Base-by-base conservation (phyloP, 2,888 invertebrate genomes). In the Caenorhabditis imperialis region DNA sequence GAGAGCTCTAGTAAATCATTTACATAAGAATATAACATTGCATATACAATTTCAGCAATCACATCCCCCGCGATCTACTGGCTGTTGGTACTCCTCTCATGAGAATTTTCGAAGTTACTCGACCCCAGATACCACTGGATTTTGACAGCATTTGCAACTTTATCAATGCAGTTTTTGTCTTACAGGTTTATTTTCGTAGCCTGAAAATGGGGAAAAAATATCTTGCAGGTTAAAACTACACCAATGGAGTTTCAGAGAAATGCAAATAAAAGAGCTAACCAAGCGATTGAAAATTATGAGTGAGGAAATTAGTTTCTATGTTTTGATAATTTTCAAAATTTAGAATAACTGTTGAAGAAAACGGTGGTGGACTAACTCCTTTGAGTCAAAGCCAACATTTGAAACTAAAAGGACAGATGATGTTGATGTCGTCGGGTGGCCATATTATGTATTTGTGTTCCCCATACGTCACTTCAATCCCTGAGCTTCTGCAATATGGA, bases 51-150 rank as follows among this genome's bases (percentile, higher is more conserved):
- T 81, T 48, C 55, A 86, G 86, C 47, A 81, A 81, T 38, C 84
- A 85, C 51, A 75, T 86, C 18, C 80, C 83, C 3, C 69, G 72
- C n/a, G 85, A 86, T 45, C 75, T 85, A 10, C 77, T 86, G 1
- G 72, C 79, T 7, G 77, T 78, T 1, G 86, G 86, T 23, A 85
- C 85, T 3, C 84, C 85, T 5, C 40, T 88, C 7, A 76, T 84
- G 47, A 74, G 84, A 38, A 75, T 86, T 12, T 85, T 85, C 55
- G 84, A 86, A 65, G 81, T 88, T 27, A 81, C 81, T 23, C 83
- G 86, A 1, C 88, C 88, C 0, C 84, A 87, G 50, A 85, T 88
- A 48, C 86, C 86, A 16, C 61, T 88, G n/a, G 86, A 86, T 65
- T 88, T 85, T 61, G 87, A 87, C 35, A 84, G 82, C 48, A 86